Base-by-base conservation (phyloP, 2,888 invertebrate species). In the Apodemia zela region DNA sequence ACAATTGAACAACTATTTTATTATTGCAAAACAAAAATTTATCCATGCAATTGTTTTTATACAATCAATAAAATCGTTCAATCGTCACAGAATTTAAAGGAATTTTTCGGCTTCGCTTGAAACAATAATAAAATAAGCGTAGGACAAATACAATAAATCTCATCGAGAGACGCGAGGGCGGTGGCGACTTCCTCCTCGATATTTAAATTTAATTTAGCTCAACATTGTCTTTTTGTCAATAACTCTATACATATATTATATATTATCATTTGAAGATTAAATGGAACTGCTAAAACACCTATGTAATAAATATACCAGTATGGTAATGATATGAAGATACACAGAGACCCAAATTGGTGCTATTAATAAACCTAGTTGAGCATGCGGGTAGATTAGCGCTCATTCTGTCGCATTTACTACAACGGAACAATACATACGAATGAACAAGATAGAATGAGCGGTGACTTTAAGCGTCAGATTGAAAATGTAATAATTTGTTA, bases 101-200 rank as follows among this genome's bases (percentile, higher is more conserved):
- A 57, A 57, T 63, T 47, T 42, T 67, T 67, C 54, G 54, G 63
- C 65, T 66, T 66, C 75, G 78, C 81, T 82, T 84, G 83, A 82
- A 79, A 84, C 86, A 85, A 84, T 88, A 89, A 91, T 89, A 88
- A 89, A 90, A 91, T 89, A 90, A 91, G 85, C 89, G 84, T 81
- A 88, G 85, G 85, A 89, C 89, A 91, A 92, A 92, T 87, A 90
- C 87, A 89, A 92, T 92, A 92, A 92, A 92, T 92, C 92, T 89
- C 81, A 71, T 70, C 73, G 84, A 82, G 84, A 82, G 86, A 85
- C 84, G 84, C 85, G 85, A 77, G 87, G 82, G 87, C 81, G 81
- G 77, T 77, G 81, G 84, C 78, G 83, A 87, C 87, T 90, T 90
- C 89, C 89, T 88, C 85, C 85, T 88, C 89, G 89, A 90, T 90